Percentiles rank a stretch among this genome's conserved stretches.
Conservation (phyloP, 2,113 vertebrate genomes). For the Aepyceros melampus region DNA sequence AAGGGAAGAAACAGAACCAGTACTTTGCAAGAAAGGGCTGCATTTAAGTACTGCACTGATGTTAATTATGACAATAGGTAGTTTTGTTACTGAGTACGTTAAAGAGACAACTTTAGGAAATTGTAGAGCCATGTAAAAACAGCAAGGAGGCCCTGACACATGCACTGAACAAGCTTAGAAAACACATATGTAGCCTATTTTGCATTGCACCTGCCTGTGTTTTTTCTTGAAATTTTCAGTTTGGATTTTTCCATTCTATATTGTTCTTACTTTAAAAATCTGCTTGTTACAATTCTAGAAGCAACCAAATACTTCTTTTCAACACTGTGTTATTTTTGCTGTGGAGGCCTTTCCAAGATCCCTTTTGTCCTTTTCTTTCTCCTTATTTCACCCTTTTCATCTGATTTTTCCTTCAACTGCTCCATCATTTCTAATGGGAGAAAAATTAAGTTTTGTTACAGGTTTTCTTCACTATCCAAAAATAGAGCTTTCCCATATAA, state of each 20-base stretch:
- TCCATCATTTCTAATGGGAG: not conserved
- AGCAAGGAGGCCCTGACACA: not conserved
- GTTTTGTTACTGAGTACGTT: not conserved
- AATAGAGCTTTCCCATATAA: not conserved
- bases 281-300: not conserved
- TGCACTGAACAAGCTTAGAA: no score
- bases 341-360: not conserved
- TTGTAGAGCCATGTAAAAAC: not conserved
- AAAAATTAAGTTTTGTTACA: not conserved
- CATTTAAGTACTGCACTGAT: no score
- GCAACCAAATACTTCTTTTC: not conserved
- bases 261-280: not conserved
- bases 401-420: not conserved
- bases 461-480: not conserved
- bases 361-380: not conserved
- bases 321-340: not conserved
- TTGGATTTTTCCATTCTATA: not conserved
- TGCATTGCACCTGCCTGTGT: not conserved
- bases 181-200: no score
- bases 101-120: not conserved
- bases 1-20: not conserved
- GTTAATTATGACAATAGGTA: not conserved
- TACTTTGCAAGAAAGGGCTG: not conserved
- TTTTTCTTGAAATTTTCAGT: not conserved
- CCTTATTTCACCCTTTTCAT: not conserved